phyloP scores from a whole-genome alignment of 2,797 vertebrate genomes.

The Chaetophractus vellerosus region DNA sequence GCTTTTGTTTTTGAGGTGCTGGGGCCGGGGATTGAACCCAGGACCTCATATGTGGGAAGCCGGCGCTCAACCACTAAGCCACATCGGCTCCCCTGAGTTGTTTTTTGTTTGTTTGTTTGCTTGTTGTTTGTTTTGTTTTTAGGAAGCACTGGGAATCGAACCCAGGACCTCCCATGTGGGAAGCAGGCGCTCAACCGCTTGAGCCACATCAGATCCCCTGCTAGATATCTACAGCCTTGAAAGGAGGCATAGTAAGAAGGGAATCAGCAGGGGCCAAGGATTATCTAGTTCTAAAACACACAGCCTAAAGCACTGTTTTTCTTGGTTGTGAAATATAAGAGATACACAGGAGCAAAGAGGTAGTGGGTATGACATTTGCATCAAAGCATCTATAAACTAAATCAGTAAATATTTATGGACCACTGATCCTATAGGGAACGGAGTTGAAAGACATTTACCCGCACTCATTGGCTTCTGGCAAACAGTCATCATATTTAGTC shows the following conservation, averaged over 20 bases:
- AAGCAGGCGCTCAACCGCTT: too few relatives aligned
- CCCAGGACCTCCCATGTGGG: too few relatives aligned
- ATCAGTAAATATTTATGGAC: neutral
- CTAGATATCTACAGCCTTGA: neutral
- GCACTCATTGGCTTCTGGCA: neutral
- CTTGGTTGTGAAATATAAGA: neutral
- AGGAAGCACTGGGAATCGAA: too few relatives aligned
- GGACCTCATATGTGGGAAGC: too few relatives aligned
- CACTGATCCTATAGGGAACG: neutral
- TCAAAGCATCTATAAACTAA: neutral
- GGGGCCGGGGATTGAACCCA: too few relatives aligned
- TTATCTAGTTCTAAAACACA: neutral
- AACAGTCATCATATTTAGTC: neutral
- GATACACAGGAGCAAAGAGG: neutral
- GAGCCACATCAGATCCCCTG: too few relatives aligned
- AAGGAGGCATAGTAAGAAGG: neutral
- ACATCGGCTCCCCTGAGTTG: too few relatives aligned
- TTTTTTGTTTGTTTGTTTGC: too few relatives aligned
- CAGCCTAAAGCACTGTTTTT: conserved; percentile 2
- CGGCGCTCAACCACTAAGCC: too few relatives aligned
- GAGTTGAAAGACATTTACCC: neutral
- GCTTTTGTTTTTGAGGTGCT: too few relatives aligned
- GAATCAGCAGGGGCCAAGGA: neutral
- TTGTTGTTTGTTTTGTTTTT: too few relatives aligned
- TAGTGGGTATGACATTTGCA: neutral